Percentiles rank a stretch among this genome's conserved stretches.
These are phyloP conservation scores for Terrapene triunguis DNA, from an alignment of 2,113 vertebrate species.

Conservation along the genomic window DNA sequence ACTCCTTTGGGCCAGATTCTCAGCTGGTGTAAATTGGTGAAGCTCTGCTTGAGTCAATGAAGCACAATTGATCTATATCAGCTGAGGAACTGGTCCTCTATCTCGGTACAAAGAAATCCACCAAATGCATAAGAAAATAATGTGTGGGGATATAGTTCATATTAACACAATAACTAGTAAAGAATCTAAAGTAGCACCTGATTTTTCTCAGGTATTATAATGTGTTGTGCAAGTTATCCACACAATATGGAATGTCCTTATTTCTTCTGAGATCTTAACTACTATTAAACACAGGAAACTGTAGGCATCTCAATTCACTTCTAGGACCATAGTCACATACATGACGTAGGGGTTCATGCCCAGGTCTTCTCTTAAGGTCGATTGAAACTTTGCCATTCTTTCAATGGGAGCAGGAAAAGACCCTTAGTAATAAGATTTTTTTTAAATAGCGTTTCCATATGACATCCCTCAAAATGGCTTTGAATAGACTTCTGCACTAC, in stretches of 20 bases:
- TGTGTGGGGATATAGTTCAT: background rate
- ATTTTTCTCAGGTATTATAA: background rate
- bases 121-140: background rate
- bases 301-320: background rate
- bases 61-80: background rate
- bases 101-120: background rate
- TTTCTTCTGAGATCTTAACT: background rate
- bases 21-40: background rate
- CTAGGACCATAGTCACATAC: background rate
- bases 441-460: background rate
- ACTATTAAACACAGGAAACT: background rate
- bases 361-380: background rate
- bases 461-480: background rate
- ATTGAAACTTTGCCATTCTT: background rate
- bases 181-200: conserved; percentile 19
- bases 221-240: background rate
- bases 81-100: conserved; percentile 30
- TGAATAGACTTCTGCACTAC: background rate
- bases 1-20: background rate
- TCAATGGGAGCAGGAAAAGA: background rate
- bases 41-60: background rate
- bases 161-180: background rate
- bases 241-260: background rate
- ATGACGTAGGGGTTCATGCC: background rate
- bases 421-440: background rate